Base-by-base conservation (phyloP, 2,113 vertebrate genomes). In the Oplegnathus fasciatus region DNA sequence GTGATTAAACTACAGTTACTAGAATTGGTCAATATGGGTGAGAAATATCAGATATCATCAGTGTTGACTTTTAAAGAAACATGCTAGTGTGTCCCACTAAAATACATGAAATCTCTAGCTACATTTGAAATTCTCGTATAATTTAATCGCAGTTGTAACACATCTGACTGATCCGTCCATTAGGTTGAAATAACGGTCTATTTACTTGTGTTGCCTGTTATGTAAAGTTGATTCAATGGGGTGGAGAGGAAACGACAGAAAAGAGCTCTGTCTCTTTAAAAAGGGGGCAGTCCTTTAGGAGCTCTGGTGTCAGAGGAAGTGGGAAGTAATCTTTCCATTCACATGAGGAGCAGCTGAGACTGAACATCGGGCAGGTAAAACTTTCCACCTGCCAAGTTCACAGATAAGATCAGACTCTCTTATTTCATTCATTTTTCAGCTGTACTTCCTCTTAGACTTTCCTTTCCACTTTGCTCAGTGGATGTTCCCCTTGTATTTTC, bases 201-300 rank as follows among this genome's bases (percentile, higher is more conserved):
- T 44, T 32, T n/a, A 2, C 14, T 32, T 28, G 2, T 30, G n/a
- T 22, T 42, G 6, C 22, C 34, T 57, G 3, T 42, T 68, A 20
- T 32, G 13, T 50, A 13, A 50, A 57, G 32, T 15, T 13, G 18
- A 58, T 22, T 72, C 30, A 37, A 37, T 10, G 15, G 1, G 46
- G 5, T 55, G 40, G 26, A 20, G 0, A 48, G 4, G 26, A n/a
- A 26, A 37, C 22, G 20, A n/a, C 1, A 48, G 9, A 58, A 80
- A 80, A 37, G 34, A 11, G 34, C 8, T 4, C 91, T 93, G 94
- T 94, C 80, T 83, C 95, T 96, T 96, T 96, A 95, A 96, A 89
- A 90, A 86, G 85, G 83, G 89, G 88, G 84, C 78, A 15, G 87
- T 84, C 37, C 77, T 67, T n/a, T 2, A 28, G 80, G 52, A 64